Conservation (phyloP, 2,797 vertebrate genomes). For the Chromis chromis region DNA sequence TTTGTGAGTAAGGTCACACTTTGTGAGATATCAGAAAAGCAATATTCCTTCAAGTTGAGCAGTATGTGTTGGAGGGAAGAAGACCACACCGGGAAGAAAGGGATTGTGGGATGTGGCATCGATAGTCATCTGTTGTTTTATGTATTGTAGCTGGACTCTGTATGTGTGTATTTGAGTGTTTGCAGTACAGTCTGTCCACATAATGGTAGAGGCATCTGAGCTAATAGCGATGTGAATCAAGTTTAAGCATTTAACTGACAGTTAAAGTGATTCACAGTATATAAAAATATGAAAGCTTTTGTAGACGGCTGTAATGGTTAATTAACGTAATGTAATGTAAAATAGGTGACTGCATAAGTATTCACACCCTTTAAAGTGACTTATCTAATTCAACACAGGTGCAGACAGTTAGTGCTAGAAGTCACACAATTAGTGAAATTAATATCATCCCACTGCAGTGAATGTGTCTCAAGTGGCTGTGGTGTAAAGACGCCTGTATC, state of each 20-base stretch:
- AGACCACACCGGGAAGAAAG: constrained; percentile 55
- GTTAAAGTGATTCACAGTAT: too few species aligned
- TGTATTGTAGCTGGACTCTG: constrained; percentile 28
- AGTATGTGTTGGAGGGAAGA: constrained; percentile 42
- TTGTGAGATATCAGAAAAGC: constrained; percentile 73
- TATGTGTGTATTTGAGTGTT: constrained; percentile 16
- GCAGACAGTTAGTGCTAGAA: too few species aligned
- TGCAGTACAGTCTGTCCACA: constrained; percentile 8
- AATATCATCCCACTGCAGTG: too few species aligned
- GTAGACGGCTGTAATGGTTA: too few species aligned
- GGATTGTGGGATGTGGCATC: constrained; percentile 53
- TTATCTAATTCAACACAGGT: too few species aligned
- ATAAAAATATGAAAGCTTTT: too few species aligned
- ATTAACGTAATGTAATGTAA: too few species aligned
- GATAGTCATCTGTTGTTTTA: constrained; percentile 63
- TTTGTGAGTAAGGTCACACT: constrained; percentile 70
- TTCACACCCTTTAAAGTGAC: too few species aligned
- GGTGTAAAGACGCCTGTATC: too few species aligned
- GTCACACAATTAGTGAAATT: too few species aligned
- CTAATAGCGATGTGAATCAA: constrained; percentile 8
- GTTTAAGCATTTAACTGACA: constrained; percentile 3
- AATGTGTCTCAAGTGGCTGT: too few species aligned
- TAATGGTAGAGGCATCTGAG: neutral
- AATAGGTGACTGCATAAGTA: too few species aligned
- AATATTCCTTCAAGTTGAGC: constrained; percentile 71